Conservation (phyloP, 1,140 invertebrate genomes). For the Neomicropteryx cornuta region DNA sequence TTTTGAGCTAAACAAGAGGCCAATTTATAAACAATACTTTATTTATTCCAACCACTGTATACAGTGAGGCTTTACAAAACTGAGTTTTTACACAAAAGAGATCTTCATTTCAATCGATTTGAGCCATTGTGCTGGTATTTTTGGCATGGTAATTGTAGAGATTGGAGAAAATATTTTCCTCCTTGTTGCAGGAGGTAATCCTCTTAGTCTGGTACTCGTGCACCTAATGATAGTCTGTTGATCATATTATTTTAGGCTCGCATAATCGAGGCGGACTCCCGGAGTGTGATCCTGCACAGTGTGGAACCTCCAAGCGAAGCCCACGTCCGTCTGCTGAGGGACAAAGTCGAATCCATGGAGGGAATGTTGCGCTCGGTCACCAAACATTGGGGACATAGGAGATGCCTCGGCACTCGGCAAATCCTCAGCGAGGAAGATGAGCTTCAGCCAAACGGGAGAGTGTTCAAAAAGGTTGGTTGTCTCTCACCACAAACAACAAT, state of each 20-base stretch:
- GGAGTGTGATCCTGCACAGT: slow-evolving; percentile 59
- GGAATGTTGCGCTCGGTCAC: slow-evolving; percentile 72
- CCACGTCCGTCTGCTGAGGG: slow-evolving; percentile 58
- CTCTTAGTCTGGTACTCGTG: background rate
- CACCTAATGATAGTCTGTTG: slow-evolving; percentile 8
- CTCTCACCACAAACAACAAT: background rate
- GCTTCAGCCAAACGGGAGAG: slow-evolving; percentile 80
- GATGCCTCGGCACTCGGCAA: slow-evolving; percentile 82
- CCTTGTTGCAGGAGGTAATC: background rate
- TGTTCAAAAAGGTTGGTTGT: slow-evolving; percentile 82
- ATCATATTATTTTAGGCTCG: slow-evolving; percentile 35
- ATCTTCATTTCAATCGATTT: too few relatives aligned
- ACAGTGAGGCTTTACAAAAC: too few relatives aligned
- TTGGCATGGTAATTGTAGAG: too few relatives aligned
- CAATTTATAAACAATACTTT: too few relatives aligned
- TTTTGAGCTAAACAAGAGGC: too few relatives aligned
- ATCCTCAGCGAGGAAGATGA: slow-evolving; percentile 91
- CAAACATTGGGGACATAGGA: slow-evolving; percentile 56
- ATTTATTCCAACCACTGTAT: too few relatives aligned
- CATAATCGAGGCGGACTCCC: slow-evolving; percentile 25
- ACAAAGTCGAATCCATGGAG: slow-evolving; percentile 78
- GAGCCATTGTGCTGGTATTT: too few relatives aligned
- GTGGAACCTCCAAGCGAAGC: slow-evolving; percentile 52
- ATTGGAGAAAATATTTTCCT: too few relatives aligned
- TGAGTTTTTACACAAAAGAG: too few relatives aligned